Base-by-base conservation (phyloP, 2,888 invertebrate species). In the Microchrysa polita region DNA sequence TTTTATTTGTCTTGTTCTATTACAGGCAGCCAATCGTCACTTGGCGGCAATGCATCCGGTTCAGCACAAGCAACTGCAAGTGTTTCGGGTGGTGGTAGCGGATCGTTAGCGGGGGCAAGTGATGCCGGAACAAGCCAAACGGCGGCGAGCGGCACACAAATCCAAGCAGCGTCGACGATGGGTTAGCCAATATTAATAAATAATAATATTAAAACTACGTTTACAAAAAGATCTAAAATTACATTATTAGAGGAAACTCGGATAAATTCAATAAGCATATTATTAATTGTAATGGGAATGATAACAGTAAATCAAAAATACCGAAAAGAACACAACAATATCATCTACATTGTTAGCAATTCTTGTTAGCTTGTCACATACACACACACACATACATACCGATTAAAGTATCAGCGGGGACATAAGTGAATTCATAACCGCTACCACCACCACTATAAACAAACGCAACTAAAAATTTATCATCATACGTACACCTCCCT, bases 111-210 rank as follows among this genome's bases (percentile, higher is more conserved):
- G n/a, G 27, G 52, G 12, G n/a, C 20, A 18, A 40, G 55, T 20
- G 74, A 74, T 67, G 75, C 69, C 20, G 57, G 79, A 74, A 78
- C 81, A 40, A 74, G 74, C 67, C 76, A 76, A 74, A 73, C 69
- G 40, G 40, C 69, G 20, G 65, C 34, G n/a, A 71, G 73, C 60
- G 20, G 67, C 67, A 72, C 67, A 63, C 74, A 73, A 75, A 74
- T 80, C 77, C 80, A 80, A 77, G 78, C 81, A 79, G 79, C 82
- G 80, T 80, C 82, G 79, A 81, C 82, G 80, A 80, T 82, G 82
- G 82, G 82, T 82, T 82, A 82, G 82, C 82, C 74, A 75, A 74
- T 72, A 16, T 53, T 61, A 65, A 44, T 16, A n/a, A 65, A 16
- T 48, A 42, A 10, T 16, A 63, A 10, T 63, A 63, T 10, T 44